Conservation (phyloP, 2,113 vertebrate genomes). For the Muntiacus reevesi region DNA sequence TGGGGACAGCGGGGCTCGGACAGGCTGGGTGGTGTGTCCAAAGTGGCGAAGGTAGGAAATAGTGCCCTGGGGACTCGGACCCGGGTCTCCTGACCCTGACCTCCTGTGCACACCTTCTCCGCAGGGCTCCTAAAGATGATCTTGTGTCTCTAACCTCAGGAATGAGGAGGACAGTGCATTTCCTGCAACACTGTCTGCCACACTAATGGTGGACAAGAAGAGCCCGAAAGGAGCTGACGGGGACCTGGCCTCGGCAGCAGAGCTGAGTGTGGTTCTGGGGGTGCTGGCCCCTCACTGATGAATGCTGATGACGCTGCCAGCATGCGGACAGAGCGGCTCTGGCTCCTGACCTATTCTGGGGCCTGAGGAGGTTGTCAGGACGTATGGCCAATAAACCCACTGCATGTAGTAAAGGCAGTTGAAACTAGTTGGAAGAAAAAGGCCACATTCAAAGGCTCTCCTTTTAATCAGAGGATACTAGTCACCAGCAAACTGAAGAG, state of each 20-base stretch:
- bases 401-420: fast-evolving
- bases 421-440: neutral
- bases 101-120: fast-evolving
- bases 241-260: neutral
- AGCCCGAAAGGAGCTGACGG: fast-evolving
- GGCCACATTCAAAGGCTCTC: neutral
- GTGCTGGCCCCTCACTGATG: neutral
- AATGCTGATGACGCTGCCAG: neutral
- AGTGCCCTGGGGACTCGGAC: neutral
- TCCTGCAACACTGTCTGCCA: neutral
- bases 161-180: neutral
- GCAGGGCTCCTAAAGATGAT: too few species aligned
- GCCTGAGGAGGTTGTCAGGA: fast-evolving
- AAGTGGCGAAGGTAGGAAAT: neutral
- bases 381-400: fast-evolving
- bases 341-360: neutral
- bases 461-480: fast-evolving
- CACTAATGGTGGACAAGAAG: neutral
- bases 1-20: neutral
- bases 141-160: neutral
- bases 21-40: neutral
- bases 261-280: neutral
- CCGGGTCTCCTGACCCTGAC: neutral
- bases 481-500: neutral
- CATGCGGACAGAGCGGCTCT: fast-evolving